Conservation (phyloP, 2,797 vertebrate genomes). For the Macroramphosus scolopax region DNA sequence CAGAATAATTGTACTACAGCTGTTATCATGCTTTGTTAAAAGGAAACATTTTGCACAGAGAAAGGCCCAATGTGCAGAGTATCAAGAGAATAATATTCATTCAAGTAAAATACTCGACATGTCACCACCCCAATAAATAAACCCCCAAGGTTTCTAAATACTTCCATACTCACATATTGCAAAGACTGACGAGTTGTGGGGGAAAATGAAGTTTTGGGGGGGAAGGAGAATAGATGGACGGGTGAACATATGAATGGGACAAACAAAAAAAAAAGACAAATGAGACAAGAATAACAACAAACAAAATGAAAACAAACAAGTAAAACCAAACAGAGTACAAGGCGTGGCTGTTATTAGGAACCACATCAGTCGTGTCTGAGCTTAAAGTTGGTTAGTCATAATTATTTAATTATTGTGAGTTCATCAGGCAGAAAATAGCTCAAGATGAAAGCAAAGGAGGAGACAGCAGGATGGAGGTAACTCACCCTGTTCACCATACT, state of each 20-base stretch:
- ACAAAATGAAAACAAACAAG: conserved; percentile 45
- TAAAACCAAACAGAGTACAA: conserved; percentile 15
- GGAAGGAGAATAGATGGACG: conserved; percentile 33
- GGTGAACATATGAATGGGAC: conserved; percentile 55
- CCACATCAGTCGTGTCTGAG: conserved; percentile 22
- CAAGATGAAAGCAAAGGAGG: conserved; percentile 23
- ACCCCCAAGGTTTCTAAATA: conserved; percentile 37
- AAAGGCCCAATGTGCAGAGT: too few relatives aligned
- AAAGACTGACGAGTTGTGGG: conserved; percentile 75
- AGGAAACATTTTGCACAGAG: too few relatives aligned
- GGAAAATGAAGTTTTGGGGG: conserved; percentile 45
- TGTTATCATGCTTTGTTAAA: too few relatives aligned
- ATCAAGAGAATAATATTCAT: conserved; percentile 34
- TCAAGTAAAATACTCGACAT: conserved; percentile 20
- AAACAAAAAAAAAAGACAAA: conserved; percentile 68
- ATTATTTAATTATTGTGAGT: conserved; percentile 11
- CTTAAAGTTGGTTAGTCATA: conserved; percentile 41
- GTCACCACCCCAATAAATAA: conserved; percentile 12
- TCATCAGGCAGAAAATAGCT: conserved; percentile 39
- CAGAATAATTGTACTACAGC: too few relatives aligned
- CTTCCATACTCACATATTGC: conserved; percentile 83
- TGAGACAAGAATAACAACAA: conserved; percentile 61
- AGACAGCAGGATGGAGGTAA: conserved; percentile 38
- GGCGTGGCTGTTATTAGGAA: too few relatives aligned
- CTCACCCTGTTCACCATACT: conserved; percentile 80